Base-by-base conservation (phyloP, 37 sponge, comb jelly and placozoan genomes). In the Cliona cf. orientalis region DNA sequence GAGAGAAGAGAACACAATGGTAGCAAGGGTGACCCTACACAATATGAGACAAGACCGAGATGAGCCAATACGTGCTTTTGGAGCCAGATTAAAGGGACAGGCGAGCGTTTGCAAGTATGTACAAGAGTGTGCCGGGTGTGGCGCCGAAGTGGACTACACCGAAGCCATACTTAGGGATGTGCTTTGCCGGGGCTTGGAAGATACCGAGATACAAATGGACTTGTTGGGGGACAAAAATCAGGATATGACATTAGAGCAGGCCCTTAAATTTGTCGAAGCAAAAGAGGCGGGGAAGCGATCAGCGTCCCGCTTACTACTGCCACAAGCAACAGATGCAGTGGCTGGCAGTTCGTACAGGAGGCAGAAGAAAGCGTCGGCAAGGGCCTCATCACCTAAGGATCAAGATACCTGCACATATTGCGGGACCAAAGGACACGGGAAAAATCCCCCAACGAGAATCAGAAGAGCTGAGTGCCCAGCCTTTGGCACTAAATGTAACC, bases 31-130 rank as follows among this genome's bases (percentile, higher is more conserved):
- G 69, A 43, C 80, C 14, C 53, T 65, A 25, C 78, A 77, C 29
- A 72, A 83, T 58, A 74, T 83, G 84, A 74, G 42, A 42, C 84
- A 83, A 31, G 84, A 83, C 55, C 46, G 84, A 44, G 84, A 72
- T 82, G 83, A 82, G 37, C 7, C 57, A 63, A 32, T 79, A 33
- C 57, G 80, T 26, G 69, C 81, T 46, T 81, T 35, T 57, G 72
- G 81, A 34, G 71, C 81, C 72, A 81, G 81, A n/a, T 29, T 81
- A 42, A 36, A 62, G 35, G 81, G 81, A 34, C 81, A 81, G 37
- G 81, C 81, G n/a, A 81, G 72, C 26, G 31, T 64, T 11, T 81
- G 72, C 41, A 81, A 71, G 49, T 81, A 71, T 62, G 57, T 72
- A 58, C 60, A 81, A 35, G 42, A 69, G 37, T 81, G 81, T 38